Base-by-base conservation (phyloP, 1,140 invertebrate genomes). In the Leptoteleia sp. region DNA sequence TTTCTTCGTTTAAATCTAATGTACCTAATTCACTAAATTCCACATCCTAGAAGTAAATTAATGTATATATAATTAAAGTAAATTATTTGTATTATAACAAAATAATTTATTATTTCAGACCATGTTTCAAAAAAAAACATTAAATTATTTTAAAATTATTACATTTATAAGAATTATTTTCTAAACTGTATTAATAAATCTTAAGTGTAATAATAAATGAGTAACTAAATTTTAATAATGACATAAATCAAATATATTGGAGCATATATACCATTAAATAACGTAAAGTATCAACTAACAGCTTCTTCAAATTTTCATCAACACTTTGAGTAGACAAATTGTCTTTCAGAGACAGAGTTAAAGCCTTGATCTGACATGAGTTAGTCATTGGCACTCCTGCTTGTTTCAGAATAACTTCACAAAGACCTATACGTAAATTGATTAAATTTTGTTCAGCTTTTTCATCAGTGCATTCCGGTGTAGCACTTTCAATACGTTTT, bases 301-400 rank as follows among this genome's bases (percentile, higher is more conserved):
- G 19, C 8, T 61, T 52, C n/a, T 52, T 42, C 8, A 52, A 9
- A 25, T 33, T 31, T 25, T 71, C 47, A 37, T 54, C 11, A 3
- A 61, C 16, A 40, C n/a, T 45, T 52, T 61, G 37, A 19, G 1
- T 5, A 0, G 47, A 25, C 7, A 16, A 4, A n/a, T 33, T 38
- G 17, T 57, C 35, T 43, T 71, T 50, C 12, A 71, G 19, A 31
- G 57, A 43, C 11, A 61, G 33, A 4, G 35, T 61, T 27, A 71
- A 61, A 35, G 67, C 54, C 17, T 71, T 71, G 5, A 71, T 42
- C 27, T 61, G 45, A 17, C 17, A 52, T 12, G 67, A 3, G 31
- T 33, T 43, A 2, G 5, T 61, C 27, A 52, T 43, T 11, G 67
- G 67, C 11, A 8, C 9, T 25, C 61, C 43, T 4, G 67, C 55